These are phyloP conservation scores for Poecile montanus DNA, from an alignment of 2,797 vertebrate species.

Conservation along the genomic window DNA sequence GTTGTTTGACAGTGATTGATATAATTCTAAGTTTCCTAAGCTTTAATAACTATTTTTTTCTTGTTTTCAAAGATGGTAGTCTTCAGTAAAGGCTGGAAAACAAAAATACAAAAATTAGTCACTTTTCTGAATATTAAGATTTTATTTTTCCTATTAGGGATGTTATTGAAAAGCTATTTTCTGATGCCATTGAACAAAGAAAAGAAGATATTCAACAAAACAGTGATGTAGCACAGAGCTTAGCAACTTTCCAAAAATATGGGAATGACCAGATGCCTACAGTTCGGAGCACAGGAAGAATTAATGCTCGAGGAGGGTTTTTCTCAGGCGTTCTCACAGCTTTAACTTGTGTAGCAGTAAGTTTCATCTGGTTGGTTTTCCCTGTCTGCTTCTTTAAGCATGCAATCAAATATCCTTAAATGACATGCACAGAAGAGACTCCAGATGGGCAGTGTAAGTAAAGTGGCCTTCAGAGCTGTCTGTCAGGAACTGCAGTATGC, in stretches of 20 bases:
- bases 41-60: not conserved
- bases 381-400: not conserved
- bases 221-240: conserved; percentile 77
- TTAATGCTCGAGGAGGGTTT: conserved; percentile 85
- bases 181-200: conserved; percentile 81
- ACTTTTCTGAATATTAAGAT: not conserved
- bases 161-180: conserved; percentile 89
- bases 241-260: conserved; percentile 88
- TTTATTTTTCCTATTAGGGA: conserved; percentile 78
- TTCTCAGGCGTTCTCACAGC: conserved; percentile 92
- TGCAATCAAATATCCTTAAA: not conserved
- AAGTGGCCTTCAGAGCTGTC: not conserved
- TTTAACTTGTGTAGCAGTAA: conserved; percentile 86
- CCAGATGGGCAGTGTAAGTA: not conserved
- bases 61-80: not conserved
- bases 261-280: conserved; percentile 79
- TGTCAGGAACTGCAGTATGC: not conserved
- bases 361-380: conserved; percentile 40
- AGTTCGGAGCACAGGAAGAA: conserved; percentile 59
- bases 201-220: conserved; percentile 83
- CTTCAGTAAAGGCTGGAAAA: not conserved
- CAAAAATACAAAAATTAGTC: not conserved
- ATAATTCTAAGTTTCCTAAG: not conserved
- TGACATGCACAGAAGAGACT: not conserved
- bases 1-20: not conserved